Conservation (phyloP, 2,888 invertebrate genomes). For the Peribatodes rhomboidaria region DNA sequence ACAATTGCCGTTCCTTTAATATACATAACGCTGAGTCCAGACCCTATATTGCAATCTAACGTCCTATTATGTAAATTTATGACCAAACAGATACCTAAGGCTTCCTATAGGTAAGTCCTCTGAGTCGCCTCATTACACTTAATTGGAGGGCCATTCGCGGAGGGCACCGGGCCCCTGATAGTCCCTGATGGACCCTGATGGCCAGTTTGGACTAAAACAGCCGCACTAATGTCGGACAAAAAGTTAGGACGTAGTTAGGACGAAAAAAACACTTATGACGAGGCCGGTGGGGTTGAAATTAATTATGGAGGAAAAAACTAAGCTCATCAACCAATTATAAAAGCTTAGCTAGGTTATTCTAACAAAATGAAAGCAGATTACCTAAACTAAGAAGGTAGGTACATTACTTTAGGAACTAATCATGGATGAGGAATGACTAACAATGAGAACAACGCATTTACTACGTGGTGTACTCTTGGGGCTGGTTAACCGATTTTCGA, state of each 20-base stretch:
- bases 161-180: constrained; percentile 72
- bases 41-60: constrained; percentile 41
- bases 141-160: constrained; percentile 84
- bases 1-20: constrained; percentile 28
- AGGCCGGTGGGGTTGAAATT: constrained; percentile 7
- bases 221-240: constrained; percentile 70
- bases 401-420: too few species aligned
- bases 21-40: constrained; percentile 32
- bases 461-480: background rate
- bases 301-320: constrained; percentile 8
- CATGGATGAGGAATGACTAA: background rate
- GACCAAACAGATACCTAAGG: constrained; percentile 36
- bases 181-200: constrained; percentile 60
- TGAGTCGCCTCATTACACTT: constrained; percentile 81
- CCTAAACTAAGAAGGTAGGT: background rate
- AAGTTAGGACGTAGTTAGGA: constrained; percentile 61
- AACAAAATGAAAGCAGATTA: background rate
- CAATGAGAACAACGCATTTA: background rate
- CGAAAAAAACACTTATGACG: constrained; percentile 49
- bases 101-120: constrained; percentile 60
- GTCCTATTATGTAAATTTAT: constrained; percentile 60
- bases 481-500: too few species aligned
- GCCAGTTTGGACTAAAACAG: constrained; percentile 68
- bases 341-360: background rate
- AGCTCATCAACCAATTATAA: background rate